These are phyloP conservation scores for Drosophila erecta DNA, from an alignment of 1,140 invertebrate genomes.

Conservation along the genomic window DNA sequence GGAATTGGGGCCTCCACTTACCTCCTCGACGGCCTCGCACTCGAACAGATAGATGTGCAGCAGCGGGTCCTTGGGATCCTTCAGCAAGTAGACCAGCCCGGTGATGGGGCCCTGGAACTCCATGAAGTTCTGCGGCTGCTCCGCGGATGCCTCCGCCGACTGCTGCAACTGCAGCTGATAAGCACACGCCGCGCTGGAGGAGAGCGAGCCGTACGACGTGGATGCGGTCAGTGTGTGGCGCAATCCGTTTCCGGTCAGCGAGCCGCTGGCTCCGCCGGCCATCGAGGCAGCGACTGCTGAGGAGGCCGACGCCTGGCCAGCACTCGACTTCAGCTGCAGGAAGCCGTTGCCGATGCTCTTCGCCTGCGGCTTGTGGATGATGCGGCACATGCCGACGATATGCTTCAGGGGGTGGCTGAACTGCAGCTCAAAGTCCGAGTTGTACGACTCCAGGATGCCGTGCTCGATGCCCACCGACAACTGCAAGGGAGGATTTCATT, in stretches of 20 bases:
- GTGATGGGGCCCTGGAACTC: conserved; percentile 83
- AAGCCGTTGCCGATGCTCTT: conserved; percentile 80
- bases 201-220: conserved; percentile 79
- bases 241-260: conserved; percentile 60
- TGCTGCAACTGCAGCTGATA: conserved; percentile 65
- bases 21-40: conserved; percentile 87
- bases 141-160: conserved; percentile 52
- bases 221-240: conserved; percentile 75
- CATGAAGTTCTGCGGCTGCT: conserved; percentile 80
- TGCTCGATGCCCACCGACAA: conserved; percentile 88
- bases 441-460: conserved; percentile 87
- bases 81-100: conserved; percentile 87
- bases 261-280: conserved; percentile 20
- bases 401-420: conserved; percentile 87
- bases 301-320: conserved; percentile 15
- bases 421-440: conserved; percentile 88
- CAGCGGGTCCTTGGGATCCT: conserved; percentile 87
- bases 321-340: conserved; percentile 68
- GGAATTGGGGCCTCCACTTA: conserved; percentile 83
- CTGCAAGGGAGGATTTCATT: conserved; percentile 84
- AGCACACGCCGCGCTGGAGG: conserved; percentile 70
- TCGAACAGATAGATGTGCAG: conserved; percentile 88
- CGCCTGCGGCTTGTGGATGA: conserved; percentile 73
- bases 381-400: conserved; percentile 85
- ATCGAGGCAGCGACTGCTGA: conserved; percentile 28